A percentile compares a stretch with the other conserved stretches of the same genome.
phyloP scores from a whole-genome alignment of 2,113 vertebrate species.

The Tachysurus vachellii region DNA sequence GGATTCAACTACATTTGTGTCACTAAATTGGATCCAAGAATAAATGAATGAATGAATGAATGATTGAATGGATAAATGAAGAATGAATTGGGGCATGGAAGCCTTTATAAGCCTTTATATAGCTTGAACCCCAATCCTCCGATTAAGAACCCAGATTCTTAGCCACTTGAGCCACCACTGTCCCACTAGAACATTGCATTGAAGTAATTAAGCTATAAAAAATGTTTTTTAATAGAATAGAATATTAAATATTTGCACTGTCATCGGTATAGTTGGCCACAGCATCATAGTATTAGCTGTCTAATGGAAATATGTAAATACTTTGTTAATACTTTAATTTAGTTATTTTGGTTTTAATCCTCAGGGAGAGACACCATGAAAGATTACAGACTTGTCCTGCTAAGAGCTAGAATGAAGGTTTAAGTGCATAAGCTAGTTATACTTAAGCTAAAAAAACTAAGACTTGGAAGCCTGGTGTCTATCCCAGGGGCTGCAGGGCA shows the following conservation, averaged over 20 bases:
- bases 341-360: background rate
- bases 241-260: background rate
- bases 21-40: too few species aligned
- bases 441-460: background rate
- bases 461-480: too few species aligned
- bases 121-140: too few species aligned
- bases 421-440: background rate
- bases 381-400: too few species aligned
- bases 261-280: background rate
- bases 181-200: too few species aligned
- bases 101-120: too few species aligned
- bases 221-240: background rate
- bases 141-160: too few species aligned
- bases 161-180: too few species aligned
- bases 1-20: background rate
- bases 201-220: too few species aligned
- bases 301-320: background rate
- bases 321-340: background rate
- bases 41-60: too few species aligned
- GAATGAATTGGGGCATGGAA: too few species aligned
- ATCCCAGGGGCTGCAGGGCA: too few species aligned
- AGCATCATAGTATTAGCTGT: background rate
- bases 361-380: background rate
- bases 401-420: background rate
- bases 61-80: background rate